Percentiles rank a stretch among this genome's conserved stretches.
Conservation (phyloP, 2,888 invertebrate species). For the Hydraecia micacea region DNA sequence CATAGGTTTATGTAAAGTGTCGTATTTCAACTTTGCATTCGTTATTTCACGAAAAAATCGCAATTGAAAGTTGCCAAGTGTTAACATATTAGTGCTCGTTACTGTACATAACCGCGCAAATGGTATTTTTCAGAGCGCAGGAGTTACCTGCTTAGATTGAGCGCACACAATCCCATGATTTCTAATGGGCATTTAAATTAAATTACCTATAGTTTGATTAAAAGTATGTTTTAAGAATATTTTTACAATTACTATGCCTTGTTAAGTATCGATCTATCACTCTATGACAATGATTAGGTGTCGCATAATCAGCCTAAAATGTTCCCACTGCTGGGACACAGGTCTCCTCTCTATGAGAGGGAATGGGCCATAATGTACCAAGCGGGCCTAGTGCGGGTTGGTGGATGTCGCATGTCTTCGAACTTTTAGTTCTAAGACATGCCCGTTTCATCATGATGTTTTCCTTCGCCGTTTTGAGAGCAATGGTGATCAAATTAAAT, state of each 20-base stretch:
- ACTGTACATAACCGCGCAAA: conserved; percentile 71
- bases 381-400: neutral
- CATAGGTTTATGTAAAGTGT: no score
- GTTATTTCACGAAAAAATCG: no score
- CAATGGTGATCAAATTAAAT: neutral
- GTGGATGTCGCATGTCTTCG: neutral
- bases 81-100: no score
- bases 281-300: neutral
- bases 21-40: no score
- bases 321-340: neutral
- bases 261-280: no score
- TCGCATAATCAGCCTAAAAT: neutral
- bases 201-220: neutral
- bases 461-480: neutral
- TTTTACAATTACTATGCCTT: no score
- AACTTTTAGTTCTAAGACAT: neutral
- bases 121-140: conserved; percentile 70
- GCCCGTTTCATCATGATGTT: neutral
- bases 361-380: neutral
- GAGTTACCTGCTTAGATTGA: conserved; percentile 54
- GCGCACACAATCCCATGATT: conserved; percentile 31
- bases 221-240: no score
- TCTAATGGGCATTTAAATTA: neutral
- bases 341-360: neutral
- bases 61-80: no score